These are phyloP conservation scores for Pristis pectinata DNA, from an alignment of 2,797 vertebrate genomes.

Conservation along the genomic window DNA sequence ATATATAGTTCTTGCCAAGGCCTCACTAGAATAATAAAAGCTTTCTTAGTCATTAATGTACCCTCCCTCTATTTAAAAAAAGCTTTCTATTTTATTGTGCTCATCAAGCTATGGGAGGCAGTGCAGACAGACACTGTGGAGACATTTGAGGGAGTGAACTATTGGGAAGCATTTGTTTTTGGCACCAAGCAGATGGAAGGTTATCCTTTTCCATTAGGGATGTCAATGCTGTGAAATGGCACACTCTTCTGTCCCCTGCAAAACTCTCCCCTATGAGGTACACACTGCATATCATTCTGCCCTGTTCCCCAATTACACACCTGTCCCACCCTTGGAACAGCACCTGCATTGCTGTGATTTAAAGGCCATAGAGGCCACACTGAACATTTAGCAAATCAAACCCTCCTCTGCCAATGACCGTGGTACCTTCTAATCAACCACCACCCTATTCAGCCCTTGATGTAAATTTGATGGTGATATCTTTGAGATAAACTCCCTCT, in stretches of 20 bases:
- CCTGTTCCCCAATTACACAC: too few species aligned
- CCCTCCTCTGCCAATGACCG: too few species aligned
- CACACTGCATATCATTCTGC: not conserved
- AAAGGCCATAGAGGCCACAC: too few species aligned
- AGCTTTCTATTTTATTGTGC: not conserved
- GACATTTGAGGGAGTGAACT: not conserved
- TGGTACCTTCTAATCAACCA: too few species aligned
- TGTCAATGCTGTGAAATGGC: not conserved
- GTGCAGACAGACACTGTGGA: not conserved
- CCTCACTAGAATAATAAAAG: constrained; percentile 17
- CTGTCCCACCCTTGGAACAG: not conserved
- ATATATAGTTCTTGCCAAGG: constrained; percentile 12
- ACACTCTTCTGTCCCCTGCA: not conserved
- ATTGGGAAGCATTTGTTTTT: not conserved
- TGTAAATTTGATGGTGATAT: too few species aligned
- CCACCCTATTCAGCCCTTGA: too few species aligned
- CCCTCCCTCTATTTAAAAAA: constrained; percentile 9
- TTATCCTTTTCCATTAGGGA: not conserved
- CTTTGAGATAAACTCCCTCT: too few species aligned
- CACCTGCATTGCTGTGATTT: not conserved
- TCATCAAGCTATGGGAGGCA: not conserved
- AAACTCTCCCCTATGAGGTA: not conserved
- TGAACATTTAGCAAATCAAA: too few species aligned
- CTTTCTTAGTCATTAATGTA: constrained; percentile 10
- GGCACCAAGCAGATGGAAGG: not conserved